Evolutionary conservation across 2,113 vertebrate species (phyloP).

Genomic region (Pterocles burchelli): DNA sequence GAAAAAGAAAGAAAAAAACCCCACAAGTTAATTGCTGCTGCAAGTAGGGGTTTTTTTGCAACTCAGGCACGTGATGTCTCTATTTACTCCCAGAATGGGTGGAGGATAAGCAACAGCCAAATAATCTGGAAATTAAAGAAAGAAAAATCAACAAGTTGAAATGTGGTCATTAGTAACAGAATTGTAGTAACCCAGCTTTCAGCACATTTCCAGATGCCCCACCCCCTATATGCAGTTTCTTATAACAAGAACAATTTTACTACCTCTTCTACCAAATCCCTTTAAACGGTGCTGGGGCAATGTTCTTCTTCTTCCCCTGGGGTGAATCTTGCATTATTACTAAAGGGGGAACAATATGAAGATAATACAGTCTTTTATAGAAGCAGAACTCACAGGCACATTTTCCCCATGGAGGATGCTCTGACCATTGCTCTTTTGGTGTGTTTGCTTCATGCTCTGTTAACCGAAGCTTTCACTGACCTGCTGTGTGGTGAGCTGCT

Average conservation of each 20-base stretch:
- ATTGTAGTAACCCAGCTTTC: not conserved
- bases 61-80: not conserved
- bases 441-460: not conserved
- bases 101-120: not conserved
- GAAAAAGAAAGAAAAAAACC: rapidly evolving
- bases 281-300: not conserved
- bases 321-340: not conserved
- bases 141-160: constrained; percentile 44
- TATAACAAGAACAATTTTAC: not conserved
- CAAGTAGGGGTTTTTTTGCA: not conserved
- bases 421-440: not conserved
- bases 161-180: constrained; percentile 54
- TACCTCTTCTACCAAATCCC: not conserved
- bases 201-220: not conserved
- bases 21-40: not conserved
- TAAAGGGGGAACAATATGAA: not conserved
- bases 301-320: not conserved
- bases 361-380: not conserved
- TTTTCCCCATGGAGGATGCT: not conserved
- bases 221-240: not conserved
- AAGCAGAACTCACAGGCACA: not conserved
- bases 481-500: not conserved
- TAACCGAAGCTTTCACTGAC: not conserved
- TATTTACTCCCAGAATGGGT: constrained; percentile 21
- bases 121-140: constrained; percentile 37